phyloP scores from a whole-genome alignment of 2,113 vertebrate species.

The Brachyhypopomus gauderio region DNA sequence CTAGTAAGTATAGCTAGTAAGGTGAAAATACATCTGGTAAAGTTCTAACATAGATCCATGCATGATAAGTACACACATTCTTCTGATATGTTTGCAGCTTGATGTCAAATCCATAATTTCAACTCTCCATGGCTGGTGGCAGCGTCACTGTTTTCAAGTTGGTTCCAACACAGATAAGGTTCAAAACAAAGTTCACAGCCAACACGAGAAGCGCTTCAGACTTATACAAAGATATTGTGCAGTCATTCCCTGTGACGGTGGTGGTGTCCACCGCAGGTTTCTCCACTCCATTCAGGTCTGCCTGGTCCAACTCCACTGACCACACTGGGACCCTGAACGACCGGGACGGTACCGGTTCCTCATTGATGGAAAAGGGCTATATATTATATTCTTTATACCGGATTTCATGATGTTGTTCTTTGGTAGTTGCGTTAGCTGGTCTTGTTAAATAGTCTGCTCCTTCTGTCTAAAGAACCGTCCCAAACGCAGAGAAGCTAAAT shows the following conservation, averaged over 20 bases:
- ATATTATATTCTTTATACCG: neutral
- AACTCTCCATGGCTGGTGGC: too few species aligned
- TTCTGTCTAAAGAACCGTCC: neutral
- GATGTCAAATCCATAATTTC: neutral
- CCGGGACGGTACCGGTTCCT: neutral
- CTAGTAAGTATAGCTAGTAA: too few species aligned
- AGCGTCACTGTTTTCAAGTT: too few species aligned
- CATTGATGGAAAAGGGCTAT: too few species aligned
- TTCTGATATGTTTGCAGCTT: neutral
- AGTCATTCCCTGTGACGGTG: neutral
- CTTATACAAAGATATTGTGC: neutral
- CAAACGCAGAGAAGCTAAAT: neutral
- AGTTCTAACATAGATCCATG: too few species aligned
- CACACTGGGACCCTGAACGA: neutral
- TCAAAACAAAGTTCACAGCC: neutral
- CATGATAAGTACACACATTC: neutral
- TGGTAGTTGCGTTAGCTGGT: conserved; percentile 43
- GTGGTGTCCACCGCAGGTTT: too few species aligned
- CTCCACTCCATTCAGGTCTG: too few species aligned
- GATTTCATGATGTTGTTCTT: neutral
- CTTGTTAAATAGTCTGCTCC: conserved; percentile 43
- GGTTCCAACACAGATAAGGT: neutral
- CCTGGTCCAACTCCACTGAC: too few species aligned
- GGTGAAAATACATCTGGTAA: too few species aligned
- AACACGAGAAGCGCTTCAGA: neutral